phyloP scores from a whole-genome alignment of 2,113 vertebrate genomes.

The Oncorhynchus clarkii region DNA sequence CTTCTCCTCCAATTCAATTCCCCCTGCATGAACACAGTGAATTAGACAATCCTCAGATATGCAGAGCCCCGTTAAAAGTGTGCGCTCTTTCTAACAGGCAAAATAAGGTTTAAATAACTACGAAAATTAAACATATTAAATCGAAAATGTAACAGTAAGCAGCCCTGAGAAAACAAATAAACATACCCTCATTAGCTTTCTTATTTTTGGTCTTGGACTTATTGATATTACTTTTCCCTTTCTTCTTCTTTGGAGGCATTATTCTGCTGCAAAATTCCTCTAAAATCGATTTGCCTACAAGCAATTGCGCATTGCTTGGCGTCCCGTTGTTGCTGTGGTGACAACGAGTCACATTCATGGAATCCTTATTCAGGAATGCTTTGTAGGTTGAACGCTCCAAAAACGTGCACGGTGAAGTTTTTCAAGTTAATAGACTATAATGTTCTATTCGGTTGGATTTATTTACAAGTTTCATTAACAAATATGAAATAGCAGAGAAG shows the following conservation, averaged over 20 bases:
- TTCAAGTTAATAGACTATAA: neutral
- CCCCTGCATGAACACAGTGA: constrained; percentile 33
- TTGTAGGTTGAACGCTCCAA: neutral
- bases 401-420: neutral
- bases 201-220: constrained; percentile 39
- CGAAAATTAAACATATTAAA: constrained; percentile 4
- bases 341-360: constrained; percentile 18
- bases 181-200: constrained; percentile 49
- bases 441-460: neutral
- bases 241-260: constrained; percentile 73
- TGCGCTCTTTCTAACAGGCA: neutral
- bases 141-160: neutral
- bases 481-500: neutral
- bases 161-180: fast-evolving
- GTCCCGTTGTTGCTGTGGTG: constrained; percentile 44
- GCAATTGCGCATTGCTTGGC: neutral
- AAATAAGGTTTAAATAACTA: neutral
- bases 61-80: neutral
- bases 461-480: neutral
- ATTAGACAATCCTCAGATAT: neutral
- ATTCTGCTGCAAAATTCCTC: neutral
- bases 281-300: neutral
- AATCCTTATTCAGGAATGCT: constrained; percentile 7
- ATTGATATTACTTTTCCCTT: constrained; percentile 51
- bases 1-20: constrained; percentile 60